Percentiles rank a stretch among this genome's conserved stretches.
phyloP scores from a whole-genome alignment of 1,140 invertebrate species.

The Plutomurus gul region DNA sequence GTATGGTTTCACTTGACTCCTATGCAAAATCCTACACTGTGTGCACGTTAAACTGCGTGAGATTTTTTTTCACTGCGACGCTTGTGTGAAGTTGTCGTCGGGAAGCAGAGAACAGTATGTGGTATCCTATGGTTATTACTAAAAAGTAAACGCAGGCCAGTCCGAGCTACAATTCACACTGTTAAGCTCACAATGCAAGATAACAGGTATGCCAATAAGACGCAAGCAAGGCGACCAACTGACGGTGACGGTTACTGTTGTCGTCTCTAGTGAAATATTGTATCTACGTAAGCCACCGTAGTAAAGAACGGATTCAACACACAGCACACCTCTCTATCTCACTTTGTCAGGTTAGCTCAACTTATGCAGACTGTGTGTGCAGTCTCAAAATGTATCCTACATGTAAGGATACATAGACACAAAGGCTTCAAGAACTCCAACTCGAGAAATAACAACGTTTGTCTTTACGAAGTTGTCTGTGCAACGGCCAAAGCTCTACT shows the following conservation, averaged over 20 bases:
- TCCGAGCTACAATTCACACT: too few species aligned
- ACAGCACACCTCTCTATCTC: not conserved
- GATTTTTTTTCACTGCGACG: not conserved
- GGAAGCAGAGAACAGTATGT: not conserved
- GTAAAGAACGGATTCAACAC: too few species aligned
- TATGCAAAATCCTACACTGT: not conserved
- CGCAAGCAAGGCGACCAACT: not conserved
- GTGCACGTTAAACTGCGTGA: not conserved
- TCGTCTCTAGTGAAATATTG: too few species aligned
- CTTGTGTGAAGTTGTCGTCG: not conserved
- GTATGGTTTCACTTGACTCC: not conserved
- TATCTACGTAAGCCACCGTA: too few species aligned
- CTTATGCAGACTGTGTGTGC: not conserved
- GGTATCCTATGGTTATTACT: too few species aligned
- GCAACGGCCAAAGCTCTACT: slow-evolving; percentile 24
- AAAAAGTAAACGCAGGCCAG: too few species aligned
- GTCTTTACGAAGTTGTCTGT: not conserved
- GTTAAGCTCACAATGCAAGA: not conserved
- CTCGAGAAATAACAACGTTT: not conserved
- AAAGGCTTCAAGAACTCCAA: not conserved
- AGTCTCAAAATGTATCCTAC: too few species aligned
- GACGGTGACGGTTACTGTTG: not conserved
- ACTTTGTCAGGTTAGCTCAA: not conserved
- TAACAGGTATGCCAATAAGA: not conserved
- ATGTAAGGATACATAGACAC: not conserved